These are phyloP conservation scores for Pectinophora gossypiella DNA, from an alignment of 1,140 invertebrate species.

Conservation along the genomic window DNA sequence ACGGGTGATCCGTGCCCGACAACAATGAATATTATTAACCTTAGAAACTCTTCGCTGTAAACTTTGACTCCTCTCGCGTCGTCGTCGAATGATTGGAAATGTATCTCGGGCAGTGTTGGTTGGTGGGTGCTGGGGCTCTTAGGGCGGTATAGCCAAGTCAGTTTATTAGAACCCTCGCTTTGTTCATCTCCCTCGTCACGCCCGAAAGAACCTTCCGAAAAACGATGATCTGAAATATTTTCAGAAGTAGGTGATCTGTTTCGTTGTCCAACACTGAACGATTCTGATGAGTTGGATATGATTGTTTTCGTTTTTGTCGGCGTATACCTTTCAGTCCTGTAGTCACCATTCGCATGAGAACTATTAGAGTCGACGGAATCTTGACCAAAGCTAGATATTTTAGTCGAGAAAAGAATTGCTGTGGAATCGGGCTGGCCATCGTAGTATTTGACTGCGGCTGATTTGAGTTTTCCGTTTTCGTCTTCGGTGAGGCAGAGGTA, in stretches of 20 bases:
- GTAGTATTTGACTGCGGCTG: conserved; percentile 61
- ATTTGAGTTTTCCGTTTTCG: conserved; percentile 50
- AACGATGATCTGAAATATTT: conserved; percentile 42
- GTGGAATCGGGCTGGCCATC: conserved; percentile 53
- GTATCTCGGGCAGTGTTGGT: conserved; percentile 60
- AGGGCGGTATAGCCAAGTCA: conserved; percentile 65
- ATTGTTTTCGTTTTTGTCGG: conserved; percentile 63
- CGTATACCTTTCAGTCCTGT: conserved; percentile 47
- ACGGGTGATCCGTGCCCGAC: conserved; percentile 26
- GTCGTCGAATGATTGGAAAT: conserved; percentile 69
- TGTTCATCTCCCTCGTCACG: conserved; percentile 27
- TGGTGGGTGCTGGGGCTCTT: conserved; percentile 43
- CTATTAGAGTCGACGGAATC: conserved; percentile 51
- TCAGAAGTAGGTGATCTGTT: conserved; percentile 51
- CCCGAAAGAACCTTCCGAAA: conserved; percentile 36
- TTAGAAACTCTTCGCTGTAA: conserved; percentile 71
- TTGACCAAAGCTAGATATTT: conserved; percentile 73
- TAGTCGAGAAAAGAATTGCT: conserved; percentile 68
- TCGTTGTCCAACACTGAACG: conserved; percentile 51
- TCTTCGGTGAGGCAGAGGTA: conserved; percentile 64
- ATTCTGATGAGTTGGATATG: conserved; percentile 52
- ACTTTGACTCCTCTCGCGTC: conserved; percentile 35
- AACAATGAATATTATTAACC: conserved; percentile 64
- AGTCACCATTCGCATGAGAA: conserved; percentile 44
- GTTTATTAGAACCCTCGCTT: conserved; percentile 44